Percentiles rank a stretch among this genome's conserved stretches.
phyloP scores from a whole-genome alignment of 2,113 vertebrate genomes.

The Saguinus midas region DNA sequence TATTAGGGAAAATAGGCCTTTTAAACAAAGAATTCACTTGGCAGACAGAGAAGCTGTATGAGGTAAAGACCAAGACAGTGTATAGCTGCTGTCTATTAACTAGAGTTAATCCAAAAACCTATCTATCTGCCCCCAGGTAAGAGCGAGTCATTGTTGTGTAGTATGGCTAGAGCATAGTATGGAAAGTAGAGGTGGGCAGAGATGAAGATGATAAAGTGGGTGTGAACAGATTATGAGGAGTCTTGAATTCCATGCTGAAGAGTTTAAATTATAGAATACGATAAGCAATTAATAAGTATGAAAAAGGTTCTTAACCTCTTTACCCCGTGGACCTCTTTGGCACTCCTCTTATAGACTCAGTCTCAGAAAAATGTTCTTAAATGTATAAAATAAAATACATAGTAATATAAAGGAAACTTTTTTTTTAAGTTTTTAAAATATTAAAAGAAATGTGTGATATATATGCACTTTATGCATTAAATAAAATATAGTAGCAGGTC shows the following conservation, averaged over 20 bases:
- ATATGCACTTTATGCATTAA: neutral
- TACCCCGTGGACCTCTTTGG: neutral
- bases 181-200: constrained; percentile 17
- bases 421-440: constrained; percentile 44
- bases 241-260: constrained; percentile 31
- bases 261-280: constrained; percentile 1
- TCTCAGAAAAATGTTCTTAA: constrained; percentile 26
- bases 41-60: neutral
- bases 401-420: neutral
- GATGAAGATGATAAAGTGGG: constrained; percentile 51
- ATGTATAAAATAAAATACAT: constrained; percentile 35
- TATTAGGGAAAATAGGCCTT: constrained; percentile 21
- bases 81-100: constrained; percentile 25
- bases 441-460: neutral
- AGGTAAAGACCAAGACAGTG: neutral
- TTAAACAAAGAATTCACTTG: constrained; percentile 11
- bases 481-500: neutral
- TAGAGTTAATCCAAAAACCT: constrained; percentile 54
- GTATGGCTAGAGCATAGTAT: neutral
- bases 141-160: constrained; percentile 27
- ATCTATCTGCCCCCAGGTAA: constrained; percentile 45
- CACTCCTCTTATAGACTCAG: neutral
- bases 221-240: constrained; percentile 37
- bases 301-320: constrained; percentile 15
- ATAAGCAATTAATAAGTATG: constrained; percentile 14